Evolutionary conservation across 2,888 invertebrate species (phyloP).

Genomic region (Apamea sordens): DNA sequence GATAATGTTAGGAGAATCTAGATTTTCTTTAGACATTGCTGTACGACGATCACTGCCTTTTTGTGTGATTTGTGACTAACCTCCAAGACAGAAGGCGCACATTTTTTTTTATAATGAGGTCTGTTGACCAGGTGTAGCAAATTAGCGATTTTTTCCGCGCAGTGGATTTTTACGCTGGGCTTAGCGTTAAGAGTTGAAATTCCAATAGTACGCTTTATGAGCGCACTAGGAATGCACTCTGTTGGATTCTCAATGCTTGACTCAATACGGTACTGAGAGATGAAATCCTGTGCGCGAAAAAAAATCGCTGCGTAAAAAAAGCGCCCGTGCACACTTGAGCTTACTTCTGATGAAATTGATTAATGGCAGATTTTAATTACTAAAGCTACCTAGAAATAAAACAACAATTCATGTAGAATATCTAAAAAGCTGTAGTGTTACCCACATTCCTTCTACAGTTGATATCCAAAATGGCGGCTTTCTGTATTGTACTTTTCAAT

Average conservation of each 20-base stretch:
- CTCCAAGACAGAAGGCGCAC: background rate
- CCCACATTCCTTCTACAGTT: background rate
- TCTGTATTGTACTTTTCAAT: slow-evolving; percentile 7
- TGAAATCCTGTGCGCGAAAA: background rate
- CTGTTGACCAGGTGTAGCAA: background rate
- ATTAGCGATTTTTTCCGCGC: background rate
- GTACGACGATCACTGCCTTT: slow-evolving; percentile 18
- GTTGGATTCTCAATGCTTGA: background rate
- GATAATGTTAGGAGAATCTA: slow-evolving; percentile 41
- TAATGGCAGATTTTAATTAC: background rate
- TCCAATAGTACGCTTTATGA: background rate
- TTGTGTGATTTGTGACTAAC: slow-evolving; percentile 2
- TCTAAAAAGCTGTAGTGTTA: background rate
- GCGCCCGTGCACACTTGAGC: background rate
- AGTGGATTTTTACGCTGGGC: background rate
- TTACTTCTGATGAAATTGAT: background rate
- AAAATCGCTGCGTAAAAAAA: background rate
- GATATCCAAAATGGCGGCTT: background rate
- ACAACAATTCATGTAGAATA: background rate
- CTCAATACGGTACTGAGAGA: background rate
- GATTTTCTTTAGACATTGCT: slow-evolving; percentile 31
- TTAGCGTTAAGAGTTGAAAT: background rate
- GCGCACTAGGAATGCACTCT: background rate
- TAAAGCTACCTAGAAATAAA: background rate
- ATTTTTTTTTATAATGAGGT: background rate